These are phyloP conservation scores for Sebastolobus altivelis DNA, from an alignment of 2,797 vertebrate genomes.

Conservation along the genomic window DNA sequence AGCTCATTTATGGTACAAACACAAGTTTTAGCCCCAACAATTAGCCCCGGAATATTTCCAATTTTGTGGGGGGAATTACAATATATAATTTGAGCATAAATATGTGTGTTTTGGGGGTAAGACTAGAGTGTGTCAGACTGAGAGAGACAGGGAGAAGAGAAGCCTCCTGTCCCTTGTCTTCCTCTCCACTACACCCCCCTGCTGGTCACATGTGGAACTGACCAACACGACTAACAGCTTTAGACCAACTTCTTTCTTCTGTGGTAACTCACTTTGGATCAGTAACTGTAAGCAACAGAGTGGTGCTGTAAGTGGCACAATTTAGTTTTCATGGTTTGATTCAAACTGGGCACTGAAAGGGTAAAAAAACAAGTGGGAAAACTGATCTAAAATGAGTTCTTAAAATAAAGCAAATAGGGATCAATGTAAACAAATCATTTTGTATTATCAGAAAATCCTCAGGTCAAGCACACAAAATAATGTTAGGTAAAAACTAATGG, in stretches of 20 bases:
- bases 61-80: background rate
- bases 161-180: constrained; percentile 23
- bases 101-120: background rate
- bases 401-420: background rate
- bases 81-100: background rate
- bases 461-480: background rate
- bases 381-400: background rate
- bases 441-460: background rate
- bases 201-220: constrained; percentile 68
- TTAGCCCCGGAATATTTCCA: background rate
- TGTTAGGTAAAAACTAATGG: background rate
- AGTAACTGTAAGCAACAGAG: background rate
- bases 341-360: background rate
- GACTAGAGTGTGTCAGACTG: background rate
- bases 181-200: constrained; percentile 75
- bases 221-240: background rate
- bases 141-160: background rate
- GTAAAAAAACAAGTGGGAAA: background rate
- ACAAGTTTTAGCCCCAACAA: background rate
- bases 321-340: background rate
- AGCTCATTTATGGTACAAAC: background rate
- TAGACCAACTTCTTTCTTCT: background rate
- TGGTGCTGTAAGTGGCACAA: background rate
- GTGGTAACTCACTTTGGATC: background rate
- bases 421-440: background rate